Evolutionary conservation across 2,888 invertebrate genomes (phyloP), one percentile per base, ranked within the genome.

Genomic region (Malachius bipustulatus): DNA sequence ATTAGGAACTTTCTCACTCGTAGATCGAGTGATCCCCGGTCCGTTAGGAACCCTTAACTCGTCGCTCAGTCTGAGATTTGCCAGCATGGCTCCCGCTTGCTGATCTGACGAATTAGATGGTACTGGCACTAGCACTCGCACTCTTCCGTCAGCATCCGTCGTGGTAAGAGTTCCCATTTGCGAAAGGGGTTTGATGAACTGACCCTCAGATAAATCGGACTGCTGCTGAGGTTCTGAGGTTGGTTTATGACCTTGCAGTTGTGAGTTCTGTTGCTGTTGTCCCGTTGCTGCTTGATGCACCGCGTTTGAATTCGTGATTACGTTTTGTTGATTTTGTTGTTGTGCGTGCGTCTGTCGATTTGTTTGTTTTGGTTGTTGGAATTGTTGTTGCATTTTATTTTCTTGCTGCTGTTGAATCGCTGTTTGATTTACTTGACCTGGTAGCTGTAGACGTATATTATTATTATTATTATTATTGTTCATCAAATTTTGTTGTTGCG

Each of bases 1-100:
- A 55, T 85, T 81, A 3, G 87, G 84, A 40, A 87, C 79, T 59
- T 83, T 82, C 53, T 87, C 88, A 62, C 87, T 87, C 16, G 85
- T 85, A 31, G 82, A 79, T 46, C 88, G 69, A 1, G 77, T 77
- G 44, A 82, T 82, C 3, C 74, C 69, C 2, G 75, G 70, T 13
- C 75, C 73, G 16, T 75, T 75, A 51, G 64, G 52, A 40, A 64
- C 41, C 48, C 66, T 56, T 13, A 66, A 63, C 47, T 68, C 69
- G 36, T 69, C 69, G 34, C 66, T 66, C 19, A 78, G 70, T 38
- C 71, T 68, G 13, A 79, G 59, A 26, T 71, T 69, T 6, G 71
- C 64, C 6, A 74, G 40, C 32, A 57, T 44, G 39, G 54, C 55
- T 3, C 48, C 50, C 4, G 57, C 48, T 39, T 52, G 49, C 15